phyloP scores from a whole-genome alignment of 1,140 invertebrate genomes.

The Drosophila guanche region DNA sequence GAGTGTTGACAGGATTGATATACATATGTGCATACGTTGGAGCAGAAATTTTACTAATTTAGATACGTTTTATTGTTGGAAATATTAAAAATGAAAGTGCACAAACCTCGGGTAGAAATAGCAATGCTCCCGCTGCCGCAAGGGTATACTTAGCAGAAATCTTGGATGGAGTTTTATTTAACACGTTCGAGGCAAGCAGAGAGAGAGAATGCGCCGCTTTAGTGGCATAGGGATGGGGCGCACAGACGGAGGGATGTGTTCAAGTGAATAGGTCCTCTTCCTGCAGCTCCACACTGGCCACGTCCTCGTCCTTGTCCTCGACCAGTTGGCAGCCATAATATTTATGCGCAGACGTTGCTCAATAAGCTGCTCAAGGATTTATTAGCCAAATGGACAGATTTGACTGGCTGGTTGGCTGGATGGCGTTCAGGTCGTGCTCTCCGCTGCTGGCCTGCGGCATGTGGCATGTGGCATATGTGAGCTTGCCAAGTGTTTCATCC shows the following conservation, averaged over 20 bases:
- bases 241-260: conserved; percentile 30
- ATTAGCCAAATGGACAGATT: conserved; percentile 83
- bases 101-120: background rate
- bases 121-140: background rate
- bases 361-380: conserved; percentile 83
- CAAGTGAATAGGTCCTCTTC: conserved; percentile 53
- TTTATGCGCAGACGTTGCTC: conserved; percentile 81
- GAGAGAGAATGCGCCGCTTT: conserved; percentile 28
- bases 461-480: conserved; percentile 59
- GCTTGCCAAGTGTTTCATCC: conserved; percentile 13
- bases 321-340: conserved; percentile 66
- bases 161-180: conserved; percentile 57
- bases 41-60: no score
- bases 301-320: conserved; percentile 16
- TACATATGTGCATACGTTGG: no score
- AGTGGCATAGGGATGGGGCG: conserved; percentile 5
- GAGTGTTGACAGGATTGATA: no score
- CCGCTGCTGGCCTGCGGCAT: conserved; percentile 23
- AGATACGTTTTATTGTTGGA: no score
- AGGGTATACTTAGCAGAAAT: background rate
- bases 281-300: background rate
- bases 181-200: conserved; percentile 53
- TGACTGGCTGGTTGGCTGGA: conserved; percentile 76
- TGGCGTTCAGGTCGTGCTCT: conserved; percentile 18
- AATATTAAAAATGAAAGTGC: background rate